A percentile compares a stretch with the other conserved stretches of the same genome.
Evolutionary conservation across 2,797 vertebrate genomes (phyloP).

Genomic region (Octomys mimax): DNA sequence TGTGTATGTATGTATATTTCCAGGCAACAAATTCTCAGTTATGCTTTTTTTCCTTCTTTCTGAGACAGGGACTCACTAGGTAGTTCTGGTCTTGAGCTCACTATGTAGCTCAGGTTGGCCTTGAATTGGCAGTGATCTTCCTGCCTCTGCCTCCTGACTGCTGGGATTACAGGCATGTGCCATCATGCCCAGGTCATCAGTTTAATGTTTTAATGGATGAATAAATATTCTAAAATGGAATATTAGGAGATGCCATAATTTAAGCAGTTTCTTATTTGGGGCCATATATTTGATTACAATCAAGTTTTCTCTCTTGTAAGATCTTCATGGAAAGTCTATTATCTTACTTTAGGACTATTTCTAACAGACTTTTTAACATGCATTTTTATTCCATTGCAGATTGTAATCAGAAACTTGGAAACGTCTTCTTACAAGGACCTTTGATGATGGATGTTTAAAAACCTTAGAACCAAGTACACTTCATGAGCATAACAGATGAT

Average conservation of each 20-base stretch:
- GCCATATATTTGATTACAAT: background rate
- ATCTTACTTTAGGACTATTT: constrained; percentile 35
- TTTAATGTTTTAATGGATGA: constrained; percentile 40
- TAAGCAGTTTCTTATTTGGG: constrained; percentile 37
- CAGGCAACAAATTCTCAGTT: constrained; percentile 10
- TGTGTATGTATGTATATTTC: background rate
- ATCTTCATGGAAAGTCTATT: constrained; percentile 6
- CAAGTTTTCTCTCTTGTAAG: background rate
- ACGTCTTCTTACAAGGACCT: background rate
- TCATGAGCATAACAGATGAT: constrained; percentile 14
- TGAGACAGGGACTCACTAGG: background rate
- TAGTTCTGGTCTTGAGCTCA: background rate
- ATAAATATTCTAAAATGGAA: background rate
- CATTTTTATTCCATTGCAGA: constrained; percentile 2
- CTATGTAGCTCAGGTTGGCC: background rate
- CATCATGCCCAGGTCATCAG: background rate
- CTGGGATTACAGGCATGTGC: background rate
- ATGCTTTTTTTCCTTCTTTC: background rate
- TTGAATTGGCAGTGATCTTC: background rate
- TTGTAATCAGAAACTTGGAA: constrained; percentile 29
- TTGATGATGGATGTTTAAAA: constrained; percentile 32
- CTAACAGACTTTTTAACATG: constrained; percentile 24
- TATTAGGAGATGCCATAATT: constrained; percentile 28
- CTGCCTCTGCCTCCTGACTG: background rate
- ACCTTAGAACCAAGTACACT: constrained; percentile 38